Conservation (phyloP, 2,888 invertebrate genomes). For the Lasioglossum lativentre region DNA sequence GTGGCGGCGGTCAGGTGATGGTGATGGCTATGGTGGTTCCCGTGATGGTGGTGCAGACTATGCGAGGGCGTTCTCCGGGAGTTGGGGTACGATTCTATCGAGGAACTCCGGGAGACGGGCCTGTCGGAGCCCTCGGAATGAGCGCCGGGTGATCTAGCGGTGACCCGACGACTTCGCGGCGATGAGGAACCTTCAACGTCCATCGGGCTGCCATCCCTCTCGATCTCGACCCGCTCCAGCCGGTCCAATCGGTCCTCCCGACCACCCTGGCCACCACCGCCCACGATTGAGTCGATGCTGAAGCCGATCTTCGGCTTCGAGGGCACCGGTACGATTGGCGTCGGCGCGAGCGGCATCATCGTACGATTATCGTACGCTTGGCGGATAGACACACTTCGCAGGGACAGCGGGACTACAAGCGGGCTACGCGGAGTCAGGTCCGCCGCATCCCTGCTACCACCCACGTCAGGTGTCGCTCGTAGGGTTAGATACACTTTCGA, state of each 20-base stretch:
- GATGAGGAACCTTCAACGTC: slow-evolving; percentile 81
- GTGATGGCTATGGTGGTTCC: slow-evolving; percentile 74
- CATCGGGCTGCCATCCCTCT: slow-evolving; percentile 78
- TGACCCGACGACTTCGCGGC: slow-evolving; percentile 74
- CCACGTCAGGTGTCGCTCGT: slow-evolving; percentile 3
- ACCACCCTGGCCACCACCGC: slow-evolving; percentile 87
- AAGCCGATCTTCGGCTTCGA: slow-evolving; percentile 97
- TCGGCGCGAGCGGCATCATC: slow-evolving; percentile 98
- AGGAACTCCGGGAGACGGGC: slow-evolving; percentile 81
- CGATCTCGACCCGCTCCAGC: slow-evolving; percentile 79
- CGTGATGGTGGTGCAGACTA: slow-evolving; percentile 75
- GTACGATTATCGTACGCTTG: slow-evolving; percentile 83
- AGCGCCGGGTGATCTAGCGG: slow-evolving; percentile 84
- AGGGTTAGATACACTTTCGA: background rate
- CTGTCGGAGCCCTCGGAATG: slow-evolving; percentile 86
- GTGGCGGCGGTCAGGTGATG: slow-evolving; percentile 70
- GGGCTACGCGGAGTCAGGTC: slow-evolving; percentile 45
- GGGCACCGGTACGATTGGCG: slow-evolving; percentile 95
- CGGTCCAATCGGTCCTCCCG: slow-evolving; percentile 76
- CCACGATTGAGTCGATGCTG: slow-evolving; percentile 97
- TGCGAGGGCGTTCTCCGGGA: slow-evolving; percentile 78
- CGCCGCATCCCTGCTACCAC: slow-evolving; percentile 62
- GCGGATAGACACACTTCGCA: slow-evolving; percentile 60
- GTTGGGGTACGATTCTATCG: slow-evolving; percentile 82
- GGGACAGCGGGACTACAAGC: slow-evolving; percentile 27